Conservation (phyloP, 2,888 invertebrate species). For the Microctonus aethiopoides region DNA sequence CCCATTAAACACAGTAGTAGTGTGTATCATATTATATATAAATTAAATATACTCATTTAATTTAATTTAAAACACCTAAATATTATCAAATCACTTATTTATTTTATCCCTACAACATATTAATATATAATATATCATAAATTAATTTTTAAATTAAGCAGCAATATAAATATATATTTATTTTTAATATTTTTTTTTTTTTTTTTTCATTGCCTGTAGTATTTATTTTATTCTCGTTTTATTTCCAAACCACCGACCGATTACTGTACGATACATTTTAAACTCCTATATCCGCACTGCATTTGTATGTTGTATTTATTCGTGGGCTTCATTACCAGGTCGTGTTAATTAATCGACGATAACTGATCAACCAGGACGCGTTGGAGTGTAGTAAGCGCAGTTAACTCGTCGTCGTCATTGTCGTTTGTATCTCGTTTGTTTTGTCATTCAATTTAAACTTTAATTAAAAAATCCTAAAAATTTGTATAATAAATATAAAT, state of each 20-base stretch:
- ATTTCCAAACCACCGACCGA: not conserved
- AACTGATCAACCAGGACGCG: constrained; percentile 54
- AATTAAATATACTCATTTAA: not conserved
- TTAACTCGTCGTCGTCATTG: constrained; percentile 13
- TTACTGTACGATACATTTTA: not conserved
- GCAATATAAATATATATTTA: not conserved
- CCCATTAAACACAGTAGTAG: not conserved
- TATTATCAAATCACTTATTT: not conserved
- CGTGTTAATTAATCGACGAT: constrained; percentile 63
- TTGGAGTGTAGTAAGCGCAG: constrained; percentile 30
- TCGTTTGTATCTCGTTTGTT: not conserved
- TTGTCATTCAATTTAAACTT: not conserved
- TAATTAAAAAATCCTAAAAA: not conserved
- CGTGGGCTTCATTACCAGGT: constrained; percentile 58
- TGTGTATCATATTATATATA: not conserved
- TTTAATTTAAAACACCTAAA: not conserved
- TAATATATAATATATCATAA: too few species aligned
- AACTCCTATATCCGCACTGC: constrained; percentile 25
- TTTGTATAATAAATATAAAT: too few species aligned
- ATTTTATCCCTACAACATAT: constrained; percentile 9
- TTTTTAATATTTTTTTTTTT: too few species aligned
- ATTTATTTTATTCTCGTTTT: not conserved
- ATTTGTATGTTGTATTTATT: constrained; percentile 33
- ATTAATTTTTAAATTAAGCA: too few species aligned
- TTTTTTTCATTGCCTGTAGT: not conserved